These are phyloP conservation scores for Catharus ustulatus DNA, from an alignment of 2,797 vertebrate genomes.

Conservation along the genomic window DNA sequence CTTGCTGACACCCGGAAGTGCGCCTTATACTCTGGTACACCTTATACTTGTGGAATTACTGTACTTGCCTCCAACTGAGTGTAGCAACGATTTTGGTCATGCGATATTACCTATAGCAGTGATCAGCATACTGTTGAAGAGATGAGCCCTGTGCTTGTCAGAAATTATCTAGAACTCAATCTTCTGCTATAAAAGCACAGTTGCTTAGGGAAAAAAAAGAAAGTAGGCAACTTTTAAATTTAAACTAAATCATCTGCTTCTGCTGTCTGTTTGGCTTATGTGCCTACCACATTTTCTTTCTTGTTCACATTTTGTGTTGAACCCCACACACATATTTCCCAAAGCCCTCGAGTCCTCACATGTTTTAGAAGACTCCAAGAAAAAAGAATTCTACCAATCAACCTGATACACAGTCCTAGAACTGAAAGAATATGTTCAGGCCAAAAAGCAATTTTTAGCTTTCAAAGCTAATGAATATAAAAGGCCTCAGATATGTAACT, in stretches of 20 bases:
- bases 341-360: neutral
- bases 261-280: neutral
- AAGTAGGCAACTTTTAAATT: neutral
- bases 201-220: neutral
- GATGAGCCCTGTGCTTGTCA: neutral
- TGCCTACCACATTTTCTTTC: neutral
- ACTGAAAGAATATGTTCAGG: neutral
- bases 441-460: neutral
- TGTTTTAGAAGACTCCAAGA: neutral
- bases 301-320: neutral
- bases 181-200: neutral
- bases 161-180: neutral
- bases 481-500: neutral
- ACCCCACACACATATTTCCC: accelerated
- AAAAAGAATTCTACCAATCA: neutral
- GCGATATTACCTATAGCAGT: neutral
- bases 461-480: neutral
- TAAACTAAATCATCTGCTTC: neutral
- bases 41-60: too few relatives aligned
- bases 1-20: too few relatives aligned
- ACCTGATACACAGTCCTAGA: neutral
- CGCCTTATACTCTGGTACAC: too few relatives aligned
- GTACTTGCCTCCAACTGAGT: neutral
- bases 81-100: neutral
- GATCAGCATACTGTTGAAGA: neutral